Percentiles rank a stretch among this genome's conserved stretches.
These are phyloP conservation scores for Saiga tatarica DNA, from an alignment of 2,113 vertebrate genomes.

Conservation along the genomic window DNA sequence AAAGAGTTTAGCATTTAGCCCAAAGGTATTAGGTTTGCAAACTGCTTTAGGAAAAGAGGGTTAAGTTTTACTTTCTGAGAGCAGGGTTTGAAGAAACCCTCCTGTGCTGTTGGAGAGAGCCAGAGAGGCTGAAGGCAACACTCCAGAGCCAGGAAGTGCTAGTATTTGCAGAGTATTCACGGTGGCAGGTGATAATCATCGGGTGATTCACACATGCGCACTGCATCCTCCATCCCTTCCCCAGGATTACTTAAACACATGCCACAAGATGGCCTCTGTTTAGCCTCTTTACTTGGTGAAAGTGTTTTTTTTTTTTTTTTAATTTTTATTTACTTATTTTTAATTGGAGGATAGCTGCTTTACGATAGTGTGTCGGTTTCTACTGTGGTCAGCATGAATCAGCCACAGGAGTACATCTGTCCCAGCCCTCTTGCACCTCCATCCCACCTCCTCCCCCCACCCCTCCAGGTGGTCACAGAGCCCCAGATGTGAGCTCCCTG, in stretches of 20 bases:
- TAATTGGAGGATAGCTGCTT: not conserved
- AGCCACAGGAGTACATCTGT: not conserved
- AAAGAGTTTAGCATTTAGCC: not conserved
- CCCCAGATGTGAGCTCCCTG: not conserved
- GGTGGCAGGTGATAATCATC: not conserved
- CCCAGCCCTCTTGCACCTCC: not conserved
- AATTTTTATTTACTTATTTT: not conserved
- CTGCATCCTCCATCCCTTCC: not conserved
- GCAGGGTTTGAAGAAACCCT: not conserved
- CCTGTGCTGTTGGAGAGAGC: not conserved
- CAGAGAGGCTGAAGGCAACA: not conserved
- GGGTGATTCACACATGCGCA: not conserved
- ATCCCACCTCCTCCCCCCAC: not conserved
- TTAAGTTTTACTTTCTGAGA: not conserved
- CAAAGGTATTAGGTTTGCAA: not conserved
- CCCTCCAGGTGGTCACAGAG: not conserved
- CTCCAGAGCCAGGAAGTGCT: not conserved
- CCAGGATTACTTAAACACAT: not conserved
- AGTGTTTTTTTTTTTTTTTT: not conserved
- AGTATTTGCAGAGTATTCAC: not conserved
- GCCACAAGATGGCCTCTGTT: not conserved
- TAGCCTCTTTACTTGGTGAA: no score
- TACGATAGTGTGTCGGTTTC: not conserved
- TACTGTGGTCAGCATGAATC: not conserved
- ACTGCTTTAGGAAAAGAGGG: not conserved